A percentile compares a stretch with the other conserved stretches of the same genome.
Evolutionary conservation across 2,113 vertebrate genomes (phyloP).

Genomic region (Nyctibius bracteatus): DNA sequence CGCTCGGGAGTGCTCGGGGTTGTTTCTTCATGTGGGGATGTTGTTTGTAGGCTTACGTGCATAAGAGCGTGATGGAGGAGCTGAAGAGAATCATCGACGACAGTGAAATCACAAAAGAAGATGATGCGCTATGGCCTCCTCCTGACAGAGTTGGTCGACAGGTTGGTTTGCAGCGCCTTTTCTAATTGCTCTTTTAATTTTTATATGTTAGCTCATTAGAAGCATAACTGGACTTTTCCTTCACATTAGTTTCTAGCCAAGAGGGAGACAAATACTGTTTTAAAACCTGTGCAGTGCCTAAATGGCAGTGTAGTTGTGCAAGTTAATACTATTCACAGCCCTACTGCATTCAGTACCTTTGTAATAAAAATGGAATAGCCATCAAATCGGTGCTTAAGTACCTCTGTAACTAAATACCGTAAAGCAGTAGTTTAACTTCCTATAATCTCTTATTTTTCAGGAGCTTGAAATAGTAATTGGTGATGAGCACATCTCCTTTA

Average conservation of each 20-base stretch:
- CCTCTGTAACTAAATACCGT: not conserved
- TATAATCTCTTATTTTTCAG: conserved; percentile 60
- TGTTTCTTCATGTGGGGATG: not conserved
- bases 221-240: not conserved
- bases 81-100: conserved; percentile 97
- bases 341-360: not conserved
- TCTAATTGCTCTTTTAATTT: not conserved
- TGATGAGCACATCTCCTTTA: conserved; percentile 99
- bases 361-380: not conserved
- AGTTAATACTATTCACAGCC: not conserved
- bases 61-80: conserved; percentile 99
- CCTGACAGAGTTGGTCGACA: conserved; percentile 96
- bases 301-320: rapidly evolving
- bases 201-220: rapidly evolving
- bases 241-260: not conserved
- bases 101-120: conserved; percentile 98
- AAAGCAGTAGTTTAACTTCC: not conserved
- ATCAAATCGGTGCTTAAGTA: rapidly evolving
- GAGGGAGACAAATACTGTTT: not conserved
- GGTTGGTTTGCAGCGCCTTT: conserved; percentile 67
- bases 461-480: conserved; percentile 98
- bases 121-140: conserved; percentile 95
- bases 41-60: conserved; percentile 87
- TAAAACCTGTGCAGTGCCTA: not conserved
- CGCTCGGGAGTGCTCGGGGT: rapidly evolving